Conservation (phyloP, 2,888 invertebrate genomes). For the Synergus laeviventris region DNA sequence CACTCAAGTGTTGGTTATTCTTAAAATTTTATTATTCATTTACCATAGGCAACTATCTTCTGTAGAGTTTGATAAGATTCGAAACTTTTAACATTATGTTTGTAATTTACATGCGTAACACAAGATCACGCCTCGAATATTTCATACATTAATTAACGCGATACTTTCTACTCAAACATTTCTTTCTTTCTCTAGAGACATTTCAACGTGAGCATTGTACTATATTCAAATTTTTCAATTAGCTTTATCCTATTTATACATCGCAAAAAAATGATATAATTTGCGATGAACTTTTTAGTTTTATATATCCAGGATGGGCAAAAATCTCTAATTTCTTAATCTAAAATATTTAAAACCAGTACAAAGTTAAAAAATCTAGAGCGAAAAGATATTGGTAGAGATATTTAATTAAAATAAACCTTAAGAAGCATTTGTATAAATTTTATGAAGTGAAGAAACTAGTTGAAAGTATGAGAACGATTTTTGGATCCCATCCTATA, state of each 20-base stretch:
- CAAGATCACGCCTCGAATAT: slow-evolving; percentile 41
- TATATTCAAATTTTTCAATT: slow-evolving; percentile 24
- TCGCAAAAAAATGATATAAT: slow-evolving; percentile 34
- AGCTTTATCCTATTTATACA: slow-evolving; percentile 36
- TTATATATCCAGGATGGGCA: slow-evolving; percentile 30
- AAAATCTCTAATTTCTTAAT: neutral
- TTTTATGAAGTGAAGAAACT: neutral
- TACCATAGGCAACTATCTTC: slow-evolving; percentile 73
- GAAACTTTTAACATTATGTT: slow-evolving; percentile 69
- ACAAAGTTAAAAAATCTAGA: neutral
- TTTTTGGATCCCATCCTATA: slow-evolving; percentile 26
- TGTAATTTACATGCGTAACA: slow-evolving; percentile 71
- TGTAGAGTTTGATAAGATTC: slow-evolving; percentile 73
- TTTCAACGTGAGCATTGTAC: slow-evolving; percentile 15
- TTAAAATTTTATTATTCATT: slow-evolving; percentile 64
- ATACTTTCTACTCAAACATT: slow-evolving; percentile 2
- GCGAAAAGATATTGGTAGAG: neutral
- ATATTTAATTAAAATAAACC: neutral
- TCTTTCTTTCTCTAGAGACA: slow-evolving; percentile 17
- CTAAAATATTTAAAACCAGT: neutral
- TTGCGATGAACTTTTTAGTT: neutral
- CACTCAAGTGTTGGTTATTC: slow-evolving; percentile 67
- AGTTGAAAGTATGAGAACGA: neutral
- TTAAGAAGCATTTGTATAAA: neutral
- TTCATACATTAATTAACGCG: slow-evolving; percentile 48